Base-by-base conservation (phyloP, 2,888 invertebrate genomes). In the Hyppa rectilinea region DNA sequence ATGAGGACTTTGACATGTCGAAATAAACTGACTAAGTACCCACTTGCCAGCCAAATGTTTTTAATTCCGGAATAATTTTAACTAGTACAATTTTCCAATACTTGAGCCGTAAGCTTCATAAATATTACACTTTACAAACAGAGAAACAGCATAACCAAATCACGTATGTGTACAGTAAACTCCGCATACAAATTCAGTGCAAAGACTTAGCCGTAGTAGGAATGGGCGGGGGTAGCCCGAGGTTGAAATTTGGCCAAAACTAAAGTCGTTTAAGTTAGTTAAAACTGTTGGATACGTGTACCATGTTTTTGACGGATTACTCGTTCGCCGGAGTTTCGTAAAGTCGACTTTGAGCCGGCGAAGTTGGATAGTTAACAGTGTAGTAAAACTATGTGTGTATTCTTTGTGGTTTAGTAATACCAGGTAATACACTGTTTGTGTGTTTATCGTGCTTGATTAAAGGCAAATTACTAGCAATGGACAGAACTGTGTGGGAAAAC, bases 301-400 rank as follows among this genome's bases (percentile, higher is more conserved):
- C 84, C 87, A 87, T 91, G 92, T 91, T 92, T 91, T 91, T 92
- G 92, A 92, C 88, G 91, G 91, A 93, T 93, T 91, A 92, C 90
- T 89, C 87, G 82, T 82, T 82, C 78, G 85, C 65, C 43, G 53
- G 43, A 83, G 79, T 80, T 83, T 66, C 70, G 66, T 78, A 61
- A 78, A 79, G 75, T 73, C 75, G 65, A 80, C 75, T 75, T 71
- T 60, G 75, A 68, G 64, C 72, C 69, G 67, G 68, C 75, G 40
- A 70, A 78, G 75, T 79, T 83, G 34, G 23, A 43, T 78, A 72
- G 72, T 80, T 78, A 71, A 59, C 58, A 60, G 31, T 47, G 63
- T 31, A 65, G 62, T 62, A 31, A 77, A 65, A 47, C 53, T 55
- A 47, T 56, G 43, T n/a, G 47, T 67, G 55, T 56, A 43, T 63